Conservation (phyloP, 2,113 vertebrate species). For the Semnornis frantzii region DNA sequence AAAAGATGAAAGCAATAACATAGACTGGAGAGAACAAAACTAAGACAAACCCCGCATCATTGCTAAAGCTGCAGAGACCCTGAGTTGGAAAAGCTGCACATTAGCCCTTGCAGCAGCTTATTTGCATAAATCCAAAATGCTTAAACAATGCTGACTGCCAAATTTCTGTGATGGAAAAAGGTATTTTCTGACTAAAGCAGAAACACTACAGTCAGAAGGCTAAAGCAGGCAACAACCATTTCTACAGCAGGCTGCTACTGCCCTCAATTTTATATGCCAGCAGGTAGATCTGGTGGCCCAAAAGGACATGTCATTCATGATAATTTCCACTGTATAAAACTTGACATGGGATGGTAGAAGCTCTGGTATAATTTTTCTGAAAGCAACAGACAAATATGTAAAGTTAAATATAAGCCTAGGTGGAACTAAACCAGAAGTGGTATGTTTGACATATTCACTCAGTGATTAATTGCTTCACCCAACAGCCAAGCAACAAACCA, state of each 20-base stretch:
- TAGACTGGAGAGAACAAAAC: not conserved
- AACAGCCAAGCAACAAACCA: not conserved
- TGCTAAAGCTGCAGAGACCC: not conserved
- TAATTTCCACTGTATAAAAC: not conserved
- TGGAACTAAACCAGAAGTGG: not conserved
- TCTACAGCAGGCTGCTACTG: not conserved
- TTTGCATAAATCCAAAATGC: not conserved
- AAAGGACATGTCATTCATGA: not conserved
- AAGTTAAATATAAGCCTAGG: not conserved
- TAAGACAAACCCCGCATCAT: not conserved
- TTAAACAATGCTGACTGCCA: not conserved
- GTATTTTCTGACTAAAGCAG: not conserved
- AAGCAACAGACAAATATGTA: not conserved
- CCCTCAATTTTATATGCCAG: not conserved
- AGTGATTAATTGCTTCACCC: not conserved
- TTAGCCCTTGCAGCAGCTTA: not conserved
- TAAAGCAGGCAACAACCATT: not conserved
- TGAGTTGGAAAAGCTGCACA: not conserved
- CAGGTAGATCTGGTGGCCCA: not conserved
- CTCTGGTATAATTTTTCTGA: not conserved
- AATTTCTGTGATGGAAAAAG: not conserved
- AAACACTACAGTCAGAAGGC: not conserved
- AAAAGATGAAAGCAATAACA: fast-evolving
- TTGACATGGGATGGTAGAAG: not conserved
- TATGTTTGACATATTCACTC: not conserved